Evolutionary conservation across 2,113 vertebrate genomes (phyloP), one percentile per base, ranked within the genome.

Genomic region (Upupa epops): DNA sequence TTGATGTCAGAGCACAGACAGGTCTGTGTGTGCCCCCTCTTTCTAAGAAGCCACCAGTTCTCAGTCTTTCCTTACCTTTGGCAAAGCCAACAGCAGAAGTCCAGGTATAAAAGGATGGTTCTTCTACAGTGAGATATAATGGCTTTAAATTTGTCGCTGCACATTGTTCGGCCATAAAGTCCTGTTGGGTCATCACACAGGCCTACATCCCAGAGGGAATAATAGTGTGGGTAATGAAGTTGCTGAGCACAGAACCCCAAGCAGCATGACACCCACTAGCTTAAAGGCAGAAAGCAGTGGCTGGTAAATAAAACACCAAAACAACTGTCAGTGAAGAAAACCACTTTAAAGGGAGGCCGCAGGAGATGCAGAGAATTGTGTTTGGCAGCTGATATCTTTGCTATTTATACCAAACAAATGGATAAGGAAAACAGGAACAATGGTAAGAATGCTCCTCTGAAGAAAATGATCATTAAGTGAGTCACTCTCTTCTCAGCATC

Each of bases 151-250:
- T 94, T 3, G 99, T 99, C 74, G 96, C 92, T 4, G 98, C 97
- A 7, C 99, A 99, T 89, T 99, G 99, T 61, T 99, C 97, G 2
- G 98, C 92, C 98, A 99, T 98, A 80, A 99, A 99, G 68, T 97
- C 98, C 90, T 98, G 91, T 97, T 99, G 99, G 75, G 96, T 98
- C 37, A 11, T 69, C 83, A 81, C 54, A 73, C 99, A 99, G 79
- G 96, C 96, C 99, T 99, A 80, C 18, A 78, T 19, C 63, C 79
- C 71, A 79, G 48, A 82, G 72, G 92, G 46, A 82, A 73, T 40
- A 82, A 73, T 5, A 42, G 68, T 17, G 46, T 8, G 37, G n/a
- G 49, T 37, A 56, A 77, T 19, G 49, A n/a, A 55, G 59, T 45
- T 36, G 59, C n/a, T 34, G 26, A 90, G 55, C 59, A 73, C 55